These are phyloP conservation scores for Pollimyrus isidori DNA, from an alignment of 2,113 vertebrate genomes.

Conservation along the genomic window DNA sequence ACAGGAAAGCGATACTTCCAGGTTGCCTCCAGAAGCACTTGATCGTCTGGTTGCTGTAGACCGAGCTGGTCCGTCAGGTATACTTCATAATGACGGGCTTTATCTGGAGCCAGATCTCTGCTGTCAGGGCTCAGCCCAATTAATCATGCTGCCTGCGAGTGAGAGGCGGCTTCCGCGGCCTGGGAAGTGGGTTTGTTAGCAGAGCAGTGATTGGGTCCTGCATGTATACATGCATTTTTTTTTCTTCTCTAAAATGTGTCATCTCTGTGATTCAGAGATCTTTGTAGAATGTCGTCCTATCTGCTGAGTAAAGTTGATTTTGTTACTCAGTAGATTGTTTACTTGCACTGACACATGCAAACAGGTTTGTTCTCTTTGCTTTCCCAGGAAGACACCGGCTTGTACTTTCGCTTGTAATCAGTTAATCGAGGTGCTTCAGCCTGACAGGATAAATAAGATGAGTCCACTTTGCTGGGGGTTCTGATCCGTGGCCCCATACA, in stretches of 20 bases:
- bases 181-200: constrained; percentile 10
- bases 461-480: neutral
- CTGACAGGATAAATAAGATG: neutral
- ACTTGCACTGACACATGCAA: neutral
- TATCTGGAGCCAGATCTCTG: constrained; percentile 19
- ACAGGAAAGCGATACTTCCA: constrained; percentile 17
- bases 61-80: constrained; percentile 16
- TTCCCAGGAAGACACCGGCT: neutral
- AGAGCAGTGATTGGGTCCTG: neutral
- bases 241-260: neutral
- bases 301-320: neutral
- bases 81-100: constrained; percentile 8
- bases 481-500: neutral
- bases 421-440: neutral
- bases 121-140: neutral
- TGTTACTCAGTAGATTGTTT: neutral
- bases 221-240: neutral
- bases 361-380: neutral
- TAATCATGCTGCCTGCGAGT: neutral
- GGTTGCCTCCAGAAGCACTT: constrained; percentile 1
- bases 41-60: neutral
- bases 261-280: neutral
- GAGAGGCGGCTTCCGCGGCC: neutral
- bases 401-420: neutral
- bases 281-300: neutral